These are phyloP conservation scores for Pseudotriccus pelzelni DNA, from an alignment of 2,797 vertebrate genomes.

Conservation along the genomic window DNA sequence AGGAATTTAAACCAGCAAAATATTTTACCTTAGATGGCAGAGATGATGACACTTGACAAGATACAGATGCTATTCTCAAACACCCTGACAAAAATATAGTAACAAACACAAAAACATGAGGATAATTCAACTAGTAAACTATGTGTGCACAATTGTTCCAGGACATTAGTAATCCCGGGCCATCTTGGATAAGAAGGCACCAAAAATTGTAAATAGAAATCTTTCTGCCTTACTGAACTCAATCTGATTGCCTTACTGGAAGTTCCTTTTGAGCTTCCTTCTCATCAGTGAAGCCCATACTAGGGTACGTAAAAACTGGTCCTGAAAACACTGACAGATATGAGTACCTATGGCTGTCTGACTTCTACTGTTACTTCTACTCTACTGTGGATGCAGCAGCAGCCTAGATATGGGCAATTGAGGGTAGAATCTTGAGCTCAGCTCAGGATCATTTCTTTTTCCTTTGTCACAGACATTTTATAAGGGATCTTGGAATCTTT, in stretches of 20 bases:
- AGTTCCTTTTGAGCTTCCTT: not conserved
- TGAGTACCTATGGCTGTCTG: fast-evolving
- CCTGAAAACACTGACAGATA: not conserved
- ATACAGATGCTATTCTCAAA: not conserved
- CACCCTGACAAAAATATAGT: not conserved
- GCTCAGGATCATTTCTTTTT: not conserved
- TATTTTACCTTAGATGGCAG: not conserved
- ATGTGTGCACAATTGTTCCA: not conserved
- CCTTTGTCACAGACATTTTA: not conserved
- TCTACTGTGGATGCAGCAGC: not conserved
- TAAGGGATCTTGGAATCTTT: not conserved
- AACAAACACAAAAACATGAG: not conserved
- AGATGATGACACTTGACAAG: not conserved
- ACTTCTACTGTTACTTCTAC: not conserved
- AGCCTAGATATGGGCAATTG: not conserved
- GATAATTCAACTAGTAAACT: not conserved
- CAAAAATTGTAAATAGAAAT: not conserved
- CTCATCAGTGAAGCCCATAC: not conserved
- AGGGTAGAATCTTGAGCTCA: not conserved
- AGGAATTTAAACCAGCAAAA: not conserved
- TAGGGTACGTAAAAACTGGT: not conserved
- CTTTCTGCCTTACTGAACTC: not conserved
- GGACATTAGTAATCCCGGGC: not conserved
- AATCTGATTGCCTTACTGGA: not conserved
- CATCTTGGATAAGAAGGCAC: not conserved